Base-by-base conservation (phyloP, 64 coral and sea anemone species). In the Montipora cactus region DNA sequence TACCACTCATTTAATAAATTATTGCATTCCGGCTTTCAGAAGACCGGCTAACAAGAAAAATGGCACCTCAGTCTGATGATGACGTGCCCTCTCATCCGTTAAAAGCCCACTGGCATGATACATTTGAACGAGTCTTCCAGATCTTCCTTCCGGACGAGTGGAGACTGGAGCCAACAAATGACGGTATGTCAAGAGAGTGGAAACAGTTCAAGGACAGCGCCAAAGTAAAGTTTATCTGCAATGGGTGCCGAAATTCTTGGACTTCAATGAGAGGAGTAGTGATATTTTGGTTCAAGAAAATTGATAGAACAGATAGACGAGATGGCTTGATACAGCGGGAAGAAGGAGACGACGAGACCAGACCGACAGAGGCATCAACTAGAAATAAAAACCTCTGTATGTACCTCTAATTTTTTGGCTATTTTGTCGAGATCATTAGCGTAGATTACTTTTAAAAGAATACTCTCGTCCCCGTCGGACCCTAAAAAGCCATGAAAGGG, bases 201-300 rank as follows among this genome's bases (percentile, higher is more conserved):
- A 44, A 10, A 21, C 0, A 1, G 5, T 90, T 67, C 13, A 59
- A 51, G 13, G 77, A 90, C 44, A 22, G 59, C 0, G 88, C 88
- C 61, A 90, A 90, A 50, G 88, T 90, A 0, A 91, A 91, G n/a
- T 91, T 91, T 69, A 0, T 37, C n/a, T 91, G 89, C 13, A 8
- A 59, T 0, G 59, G 55, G 5, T 91, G 89, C 11, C 62, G 64
- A 7, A 69, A 55, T 12, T 81, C 62, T 0, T 91, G 89, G 89
- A 91, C 89, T 1, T 91, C 89, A 18, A 91, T 91, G 89, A 67
- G 1, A 11, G 89, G 89, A 2, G 6, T 2, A 25, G 45, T 91
- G 25, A 81, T 91, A 67, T 91, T 91, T 51, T 91, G 89, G 89
- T 91, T 67, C 18, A 86, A 71, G 45, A 86, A 86, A 50, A 86